Evolutionary conservation across 2,113 vertebrate genomes (phyloP).

Genomic region (Crotalus helleri): DNA sequence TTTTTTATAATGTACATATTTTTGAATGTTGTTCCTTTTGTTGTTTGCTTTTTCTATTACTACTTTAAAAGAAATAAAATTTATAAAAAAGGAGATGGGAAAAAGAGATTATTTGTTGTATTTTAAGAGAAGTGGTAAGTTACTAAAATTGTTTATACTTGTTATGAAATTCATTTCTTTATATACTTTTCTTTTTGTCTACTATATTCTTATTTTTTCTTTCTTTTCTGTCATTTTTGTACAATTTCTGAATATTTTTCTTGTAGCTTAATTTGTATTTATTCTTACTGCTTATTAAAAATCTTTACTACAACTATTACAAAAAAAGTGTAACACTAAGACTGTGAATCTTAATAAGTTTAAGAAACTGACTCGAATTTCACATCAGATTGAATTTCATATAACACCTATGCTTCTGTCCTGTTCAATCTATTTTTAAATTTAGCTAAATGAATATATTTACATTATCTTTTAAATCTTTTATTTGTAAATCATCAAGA

Average conservation of each 20-base stretch:
- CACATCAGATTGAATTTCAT: background rate
- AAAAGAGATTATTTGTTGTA: background rate
- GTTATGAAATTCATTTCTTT: background rate
- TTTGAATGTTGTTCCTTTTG: background rate
- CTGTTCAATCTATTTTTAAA: background rate
- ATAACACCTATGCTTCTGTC: background rate
- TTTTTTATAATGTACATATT: background rate
- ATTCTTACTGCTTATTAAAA: background rate
- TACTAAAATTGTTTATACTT: background rate
- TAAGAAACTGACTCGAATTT: background rate
- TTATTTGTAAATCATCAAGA: too few species aligned
- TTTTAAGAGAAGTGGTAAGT: background rate
- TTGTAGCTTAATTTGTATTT: background rate
- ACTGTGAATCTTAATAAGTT: background rate
- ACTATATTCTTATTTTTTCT: background rate
- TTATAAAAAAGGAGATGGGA: background rate
- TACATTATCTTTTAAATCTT: background rate
- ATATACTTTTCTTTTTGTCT: background rate
- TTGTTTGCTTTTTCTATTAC: background rate
- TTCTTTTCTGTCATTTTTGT: background rate
- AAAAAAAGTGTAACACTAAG: background rate
- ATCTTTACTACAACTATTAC: background rate
- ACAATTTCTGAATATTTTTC: background rate
- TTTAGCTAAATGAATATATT: background rate
- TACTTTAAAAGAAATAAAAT: too few species aligned